A percentile compares a stretch with the other conserved stretches of the same genome.
Conservation (phyloP, 30 jellyfish, hydroid and myxozoan species). For the Aurelia coerulea region DNA sequence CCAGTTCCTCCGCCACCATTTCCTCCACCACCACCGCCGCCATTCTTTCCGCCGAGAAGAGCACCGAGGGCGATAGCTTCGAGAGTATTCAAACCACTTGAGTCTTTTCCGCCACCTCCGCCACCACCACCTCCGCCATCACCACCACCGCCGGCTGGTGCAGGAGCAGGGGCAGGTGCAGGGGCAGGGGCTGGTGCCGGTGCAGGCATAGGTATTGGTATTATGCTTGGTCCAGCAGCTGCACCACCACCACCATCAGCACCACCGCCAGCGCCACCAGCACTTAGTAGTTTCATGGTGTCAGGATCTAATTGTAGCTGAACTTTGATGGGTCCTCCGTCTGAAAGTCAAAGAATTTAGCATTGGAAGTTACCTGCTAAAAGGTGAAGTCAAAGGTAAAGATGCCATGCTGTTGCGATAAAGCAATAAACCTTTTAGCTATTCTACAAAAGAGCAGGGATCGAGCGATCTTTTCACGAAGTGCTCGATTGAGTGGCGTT, state of each 20-base stretch:
- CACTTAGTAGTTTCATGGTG: conserved; percentile 90
- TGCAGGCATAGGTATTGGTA: conserved; percentile 78
- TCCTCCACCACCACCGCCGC: conserved; percentile 76
- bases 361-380: no score
- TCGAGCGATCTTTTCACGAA: no score
- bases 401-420: no score
- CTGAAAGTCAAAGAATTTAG: neutral
- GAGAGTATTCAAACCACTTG: conserved; percentile 77
- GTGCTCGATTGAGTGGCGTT: no score
- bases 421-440: no score
- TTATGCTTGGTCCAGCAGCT: conserved; percentile 56
- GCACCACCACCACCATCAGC: conserved; percentile 78
- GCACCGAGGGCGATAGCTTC: conserved; percentile 97
- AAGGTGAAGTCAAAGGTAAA: no score
- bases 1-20: conserved; percentile 56
- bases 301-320: conserved; percentile 87
- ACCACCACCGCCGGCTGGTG: conserved; percentile 75
- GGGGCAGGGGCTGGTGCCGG: conserved; percentile 85
- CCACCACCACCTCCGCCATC: conserved; percentile 81
- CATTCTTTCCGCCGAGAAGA: conserved; percentile 83
- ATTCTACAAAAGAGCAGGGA: no score
- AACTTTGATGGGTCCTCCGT: conserved; percentile 85
- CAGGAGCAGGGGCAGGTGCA: conserved; percentile 84
- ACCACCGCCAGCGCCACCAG: conserved; percentile 82
- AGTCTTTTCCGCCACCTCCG: conserved; percentile 81